A percentile compares a stretch with the other conserved stretches of the same genome.
phyloP scores from a whole-genome alignment of 2,797 vertebrate genomes.

The Channa striata region DNA sequence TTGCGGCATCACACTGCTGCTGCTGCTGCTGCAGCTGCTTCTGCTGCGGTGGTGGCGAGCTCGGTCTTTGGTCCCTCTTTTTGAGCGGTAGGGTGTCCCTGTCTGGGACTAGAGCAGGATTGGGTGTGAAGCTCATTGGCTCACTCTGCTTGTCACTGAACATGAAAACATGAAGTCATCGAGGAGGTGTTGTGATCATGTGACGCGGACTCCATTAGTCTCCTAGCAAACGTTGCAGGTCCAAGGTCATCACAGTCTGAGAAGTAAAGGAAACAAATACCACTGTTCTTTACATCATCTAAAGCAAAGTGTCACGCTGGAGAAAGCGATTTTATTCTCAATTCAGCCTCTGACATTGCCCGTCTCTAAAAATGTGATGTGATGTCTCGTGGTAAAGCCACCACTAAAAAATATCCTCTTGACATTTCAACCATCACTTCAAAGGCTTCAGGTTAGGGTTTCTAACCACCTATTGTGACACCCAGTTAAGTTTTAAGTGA shows the following conservation, averaged over 20 bases:
- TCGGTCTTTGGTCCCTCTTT: slow-evolving; percentile 78
- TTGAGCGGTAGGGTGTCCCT: slow-evolving; percentile 78
- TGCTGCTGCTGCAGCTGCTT: slow-evolving; percentile 45
- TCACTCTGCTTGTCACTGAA: slow-evolving; percentile 52
- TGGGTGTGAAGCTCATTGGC: slow-evolving; percentile 74
- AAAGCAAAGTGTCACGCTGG: slow-evolving; percentile 1
- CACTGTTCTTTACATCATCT: neutral
- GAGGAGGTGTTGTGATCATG: slow-evolving; percentile 42
- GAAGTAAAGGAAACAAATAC: slow-evolving; percentile 36
- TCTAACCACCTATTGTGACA: slow-evolving; percentile 38
- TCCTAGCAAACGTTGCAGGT: slow-evolving; percentile 41
- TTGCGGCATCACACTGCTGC: slow-evolving; percentile 60
- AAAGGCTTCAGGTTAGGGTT: no score
- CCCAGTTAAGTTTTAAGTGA: slow-evolving; percentile 57
- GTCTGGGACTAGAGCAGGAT: slow-evolving; percentile 60
- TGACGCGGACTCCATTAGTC: slow-evolving; percentile 47
- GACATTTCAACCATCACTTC: slow-evolving; percentile 48
- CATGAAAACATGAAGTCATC: no score
- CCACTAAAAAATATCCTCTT: slow-evolving; percentile 32
- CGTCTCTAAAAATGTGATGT: no score
- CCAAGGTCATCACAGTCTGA: slow-evolving; percentile 55
- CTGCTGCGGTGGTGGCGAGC: slow-evolving; percentile 25
- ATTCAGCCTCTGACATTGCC: neutral
- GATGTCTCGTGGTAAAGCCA: slow-evolving; percentile 38
- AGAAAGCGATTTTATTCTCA: neutral